Conservation (phyloP, 2,888 invertebrate genomes). For the Andrena haemorrhoa region DNA sequence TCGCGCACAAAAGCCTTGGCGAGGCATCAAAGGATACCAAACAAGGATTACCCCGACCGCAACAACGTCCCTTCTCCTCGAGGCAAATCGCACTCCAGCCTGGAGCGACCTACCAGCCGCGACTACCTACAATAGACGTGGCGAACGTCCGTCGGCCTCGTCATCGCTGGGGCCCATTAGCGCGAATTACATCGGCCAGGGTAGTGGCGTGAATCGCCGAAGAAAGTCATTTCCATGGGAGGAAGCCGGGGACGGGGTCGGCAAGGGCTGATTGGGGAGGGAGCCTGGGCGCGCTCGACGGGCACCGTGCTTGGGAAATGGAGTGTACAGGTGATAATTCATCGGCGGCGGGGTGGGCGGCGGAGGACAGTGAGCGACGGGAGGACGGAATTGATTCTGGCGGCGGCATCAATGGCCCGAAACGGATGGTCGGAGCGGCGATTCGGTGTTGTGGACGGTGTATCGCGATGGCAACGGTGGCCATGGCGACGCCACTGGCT, state of each 20-base stretch:
- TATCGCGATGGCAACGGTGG: conserved; percentile 84
- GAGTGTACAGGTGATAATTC: conserved; percentile 45
- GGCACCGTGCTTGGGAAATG: conserved; percentile 59
- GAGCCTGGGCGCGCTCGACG: conserved; percentile 53
- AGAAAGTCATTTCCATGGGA: conserved; percentile 43
- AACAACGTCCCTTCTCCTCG: too few species aligned
- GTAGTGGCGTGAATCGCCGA: background rate
- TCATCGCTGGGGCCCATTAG: conserved; percentile 48
- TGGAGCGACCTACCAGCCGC: too few species aligned
- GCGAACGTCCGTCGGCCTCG: conserved; percentile 24
- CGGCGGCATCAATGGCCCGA: conserved; percentile 80
- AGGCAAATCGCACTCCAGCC: too few species aligned
- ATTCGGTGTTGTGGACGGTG: conserved; percentile 83
- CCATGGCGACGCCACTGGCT: conserved; percentile 77
- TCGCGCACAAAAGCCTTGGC: too few species aligned
- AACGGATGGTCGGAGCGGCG: conserved; percentile 83
- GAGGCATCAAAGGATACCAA: too few species aligned
- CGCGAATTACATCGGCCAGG: conserved; percentile 45
- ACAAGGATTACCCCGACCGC: too few species aligned
- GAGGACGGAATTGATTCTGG: conserved; percentile 76
- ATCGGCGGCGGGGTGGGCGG: conserved; percentile 14
- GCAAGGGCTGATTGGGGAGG: conserved; percentile 30
- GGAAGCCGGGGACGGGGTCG: background rate
- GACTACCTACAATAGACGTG: too few species aligned
- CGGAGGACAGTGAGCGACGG: conserved; percentile 3